Conservation (phyloP, 2,113 vertebrate species). For the Penelope pileata region DNA sequence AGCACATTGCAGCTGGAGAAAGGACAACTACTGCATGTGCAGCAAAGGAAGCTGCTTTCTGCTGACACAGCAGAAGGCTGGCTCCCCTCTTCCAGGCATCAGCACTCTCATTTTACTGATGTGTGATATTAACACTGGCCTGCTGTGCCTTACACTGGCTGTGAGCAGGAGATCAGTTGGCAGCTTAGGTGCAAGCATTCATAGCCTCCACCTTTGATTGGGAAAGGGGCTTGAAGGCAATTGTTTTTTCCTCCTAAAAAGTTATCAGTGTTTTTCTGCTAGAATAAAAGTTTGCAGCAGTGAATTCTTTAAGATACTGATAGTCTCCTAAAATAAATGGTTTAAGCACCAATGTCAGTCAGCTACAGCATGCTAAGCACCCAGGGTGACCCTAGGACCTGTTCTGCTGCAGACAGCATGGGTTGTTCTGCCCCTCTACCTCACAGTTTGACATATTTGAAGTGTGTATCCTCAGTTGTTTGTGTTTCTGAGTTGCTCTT, state of each 20-base stretch:
- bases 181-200: background rate
- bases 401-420: background rate
- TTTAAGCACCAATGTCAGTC: background rate
- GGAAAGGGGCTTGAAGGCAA: background rate
- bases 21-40: background rate
- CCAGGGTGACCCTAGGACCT: background rate
- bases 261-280: background rate
- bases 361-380: background rate
- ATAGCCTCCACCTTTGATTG: background rate
- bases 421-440: background rate
- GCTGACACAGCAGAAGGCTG: background rate
- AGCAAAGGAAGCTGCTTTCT: background rate
- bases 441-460: background rate
- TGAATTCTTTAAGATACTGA: background rate
- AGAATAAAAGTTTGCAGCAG: background rate
- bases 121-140: background rate
- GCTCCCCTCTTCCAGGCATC: background rate
- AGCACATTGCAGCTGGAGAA: background rate
- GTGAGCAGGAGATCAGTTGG: background rate
- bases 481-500: background rate
- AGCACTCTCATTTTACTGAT: background rate
- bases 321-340: background rate
- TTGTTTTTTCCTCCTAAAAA: background rate
- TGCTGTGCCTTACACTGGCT: fast-evolving
- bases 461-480: background rate